Conservation (phyloP, 2,113 vertebrate genomes). For the Crypturellus undulatus region DNA sequence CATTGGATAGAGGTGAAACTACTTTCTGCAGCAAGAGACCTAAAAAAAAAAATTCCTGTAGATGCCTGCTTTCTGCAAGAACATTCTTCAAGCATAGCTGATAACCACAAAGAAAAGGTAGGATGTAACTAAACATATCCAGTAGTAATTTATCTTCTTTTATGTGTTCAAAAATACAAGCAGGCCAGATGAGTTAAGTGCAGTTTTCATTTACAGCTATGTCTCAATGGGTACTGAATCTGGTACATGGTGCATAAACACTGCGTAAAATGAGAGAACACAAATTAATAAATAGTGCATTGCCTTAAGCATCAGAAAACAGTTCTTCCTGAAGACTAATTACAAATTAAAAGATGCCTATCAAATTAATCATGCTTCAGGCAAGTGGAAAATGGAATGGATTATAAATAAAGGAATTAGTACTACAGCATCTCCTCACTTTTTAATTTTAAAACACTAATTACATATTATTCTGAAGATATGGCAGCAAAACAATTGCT, state of each 20-base stretch:
- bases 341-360: constrained; percentile 42
- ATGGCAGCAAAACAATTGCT: background rate
- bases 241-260: background rate
- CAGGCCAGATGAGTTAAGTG: background rate
- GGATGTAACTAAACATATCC: background rate
- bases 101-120: background rate
- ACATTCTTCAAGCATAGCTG: background rate
- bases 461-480: constrained; percentile 21
- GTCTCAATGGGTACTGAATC: background rate
- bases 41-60: background rate
- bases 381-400: background rate
- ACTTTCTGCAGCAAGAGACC: background rate
- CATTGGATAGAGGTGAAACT: background rate
- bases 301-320: constrained; percentile 20
- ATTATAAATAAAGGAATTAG: constrained; percentile 25
- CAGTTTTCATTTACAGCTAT: background rate
- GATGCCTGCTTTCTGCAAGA: background rate
- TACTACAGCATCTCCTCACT: background rate
- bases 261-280: background rate
- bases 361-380: constrained; percentile 30
- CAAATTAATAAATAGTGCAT: background rate
- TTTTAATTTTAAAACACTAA: constrained; percentile 39
- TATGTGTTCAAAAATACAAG: background rate
- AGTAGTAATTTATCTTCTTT: background rate
- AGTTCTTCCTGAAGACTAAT: constrained; percentile 31